Base-by-base conservation (phyloP, 2,888 invertebrate genomes). In the Trissolcus japonicus region DNA sequence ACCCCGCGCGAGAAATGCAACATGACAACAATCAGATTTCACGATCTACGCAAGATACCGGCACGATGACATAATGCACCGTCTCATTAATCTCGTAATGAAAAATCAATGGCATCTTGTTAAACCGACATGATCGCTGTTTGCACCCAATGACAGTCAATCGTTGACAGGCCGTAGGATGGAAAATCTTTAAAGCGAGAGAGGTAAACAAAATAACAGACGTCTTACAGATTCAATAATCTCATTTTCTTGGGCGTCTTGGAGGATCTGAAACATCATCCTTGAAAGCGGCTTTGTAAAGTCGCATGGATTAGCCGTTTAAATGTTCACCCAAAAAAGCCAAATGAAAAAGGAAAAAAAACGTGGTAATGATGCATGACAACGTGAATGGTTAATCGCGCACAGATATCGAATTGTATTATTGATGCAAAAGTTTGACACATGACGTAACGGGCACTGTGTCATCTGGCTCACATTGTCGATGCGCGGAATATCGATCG, bases 21-120 rank as follows among this genome's bases (percentile, higher is more conserved):
- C 35, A 35, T 35, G 35, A 35, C 35, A 35, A 35, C 35, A 35
- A 35, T 35, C 35, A 35, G 35, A 35, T 35, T 51, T 13, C 16
- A 40, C 51, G n/a, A 40, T 53, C 43, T 21, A 9, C 41, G 57
- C 43, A 40, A 55, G 54, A 69, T 55, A 48, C 60, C 69, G 61
- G 60, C 54, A 35, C 50, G 56, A 19, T 59, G 56, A 68, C 57
- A 53, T 68, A 65, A 65, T 56, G 48, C 65, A 21, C 43, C 46
- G 55, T 46, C 48, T 14, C 16, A 48, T 55, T 55, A 65, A 55
- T 65, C 48, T 48, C 16, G 17, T 65, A 65, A 65, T 56, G 55
- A 65, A 65, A 55, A 65, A 65, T 65, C 65, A 65, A 65, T 65
- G 55, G 48, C 54, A 61, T 51, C 61, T 51, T 62, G 54, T 54